A percentile compares a stretch with the other conserved stretches of the same genome.
These are phyloP conservation scores for Mastomys coucha DNA, from an alignment of 2,113 vertebrate species.

Conservation along the genomic window DNA sequence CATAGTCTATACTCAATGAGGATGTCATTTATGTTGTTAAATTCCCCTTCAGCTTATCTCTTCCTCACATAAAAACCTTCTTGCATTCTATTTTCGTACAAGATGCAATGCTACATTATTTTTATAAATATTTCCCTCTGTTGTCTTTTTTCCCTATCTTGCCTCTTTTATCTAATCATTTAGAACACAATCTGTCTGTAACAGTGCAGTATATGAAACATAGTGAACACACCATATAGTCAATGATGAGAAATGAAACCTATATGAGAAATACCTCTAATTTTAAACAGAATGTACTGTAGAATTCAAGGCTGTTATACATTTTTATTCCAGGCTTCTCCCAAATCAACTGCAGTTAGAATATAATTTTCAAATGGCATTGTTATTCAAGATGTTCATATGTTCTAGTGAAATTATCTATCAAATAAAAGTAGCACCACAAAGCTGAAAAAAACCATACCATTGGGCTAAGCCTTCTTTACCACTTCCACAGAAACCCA, in stretches of 20 bases:
- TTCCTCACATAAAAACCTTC: background rate
- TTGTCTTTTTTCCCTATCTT: background rate
- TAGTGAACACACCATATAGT: background rate
- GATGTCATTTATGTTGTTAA: background rate
- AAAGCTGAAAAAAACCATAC: background rate
- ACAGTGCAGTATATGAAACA: background rate
- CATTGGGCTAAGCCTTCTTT: background rate
- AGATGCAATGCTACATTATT: background rate
- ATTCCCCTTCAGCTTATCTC: background rate
- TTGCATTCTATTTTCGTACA: background rate
- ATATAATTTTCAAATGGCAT: background rate
- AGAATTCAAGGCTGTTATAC: background rate
- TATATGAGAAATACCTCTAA: background rate
- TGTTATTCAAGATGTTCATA: background rate
- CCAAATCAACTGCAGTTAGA: background rate
- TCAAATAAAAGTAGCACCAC: slow-evolving; percentile 2
- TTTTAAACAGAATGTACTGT: background rate
- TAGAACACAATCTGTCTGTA: background rate
- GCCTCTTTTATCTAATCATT: background rate
- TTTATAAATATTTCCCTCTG: background rate
- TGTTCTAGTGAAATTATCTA: background rate
- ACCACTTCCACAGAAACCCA: background rate
- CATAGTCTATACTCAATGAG: background rate
- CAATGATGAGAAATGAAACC: background rate
- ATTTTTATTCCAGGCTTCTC: background rate